Evolutionary conservation across 1,140 invertebrate genomes (phyloP).

Genomic region (Temnothorax longispinosus): DNA sequence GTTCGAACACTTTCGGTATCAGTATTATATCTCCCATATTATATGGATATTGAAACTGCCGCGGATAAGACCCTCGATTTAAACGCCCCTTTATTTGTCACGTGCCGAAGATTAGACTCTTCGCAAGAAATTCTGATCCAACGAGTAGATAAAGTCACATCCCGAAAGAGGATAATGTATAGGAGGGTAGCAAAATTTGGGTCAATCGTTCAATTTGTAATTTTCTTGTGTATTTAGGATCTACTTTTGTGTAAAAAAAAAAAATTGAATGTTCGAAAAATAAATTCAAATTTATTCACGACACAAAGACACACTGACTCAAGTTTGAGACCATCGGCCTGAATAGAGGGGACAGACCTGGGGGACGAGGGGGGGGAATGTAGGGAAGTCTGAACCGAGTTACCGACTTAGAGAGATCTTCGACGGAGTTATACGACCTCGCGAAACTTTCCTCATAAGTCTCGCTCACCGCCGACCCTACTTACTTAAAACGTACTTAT

Average conservation of each 20-base stretch:
- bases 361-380: no score
- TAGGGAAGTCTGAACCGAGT: constrained; percentile 21
- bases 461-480: constrained; percentile 38
- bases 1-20: background rate
- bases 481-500: constrained; percentile 59
- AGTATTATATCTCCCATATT: background rate
- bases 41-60: background rate
- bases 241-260: background rate
- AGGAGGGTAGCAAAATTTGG: background rate
- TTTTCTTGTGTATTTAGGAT: background rate
- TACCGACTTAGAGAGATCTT: constrained; percentile 51
- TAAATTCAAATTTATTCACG: constrained; percentile 49
- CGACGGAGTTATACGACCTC: constrained; percentile 40
- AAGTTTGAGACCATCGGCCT: background rate
- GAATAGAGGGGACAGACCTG: background rate
- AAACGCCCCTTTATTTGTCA: background rate
- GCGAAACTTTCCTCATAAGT: constrained; percentile 61
- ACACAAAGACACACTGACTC: constrained; percentile 5
- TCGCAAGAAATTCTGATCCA: constrained; percentile 37
- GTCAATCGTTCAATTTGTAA: background rate
- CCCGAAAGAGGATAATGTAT: no score
- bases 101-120: background rate
- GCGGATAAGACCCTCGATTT: background rate
- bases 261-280: background rate
- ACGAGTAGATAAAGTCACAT: background rate